Evolutionary conservation across 2,797 vertebrate species (phyloP).

Genomic region (Miichthys miiuy): DNA sequence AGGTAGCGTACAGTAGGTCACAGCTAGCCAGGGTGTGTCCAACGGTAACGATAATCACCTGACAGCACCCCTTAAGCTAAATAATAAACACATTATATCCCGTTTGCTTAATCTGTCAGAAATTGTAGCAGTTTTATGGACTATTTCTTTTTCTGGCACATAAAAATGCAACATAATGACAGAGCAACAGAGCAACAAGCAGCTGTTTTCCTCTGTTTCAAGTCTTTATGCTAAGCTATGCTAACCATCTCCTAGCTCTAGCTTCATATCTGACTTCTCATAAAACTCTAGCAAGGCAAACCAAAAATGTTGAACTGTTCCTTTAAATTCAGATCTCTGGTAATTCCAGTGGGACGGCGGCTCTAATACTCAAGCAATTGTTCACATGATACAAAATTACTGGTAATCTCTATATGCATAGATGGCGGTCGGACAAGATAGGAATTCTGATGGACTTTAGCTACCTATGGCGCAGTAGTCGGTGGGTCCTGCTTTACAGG

Average conservation of each 20-base stretch:
- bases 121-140: too few relatives aligned
- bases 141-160: too few relatives aligned
- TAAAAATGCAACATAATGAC: too few relatives aligned
- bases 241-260: background rate
- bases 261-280: slow-evolving; percentile 3
- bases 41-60: background rate
- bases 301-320: slow-evolving; percentile 59
- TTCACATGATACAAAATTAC: slow-evolving; percentile 77
- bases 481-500: slow-evolving; percentile 69
- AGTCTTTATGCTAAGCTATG: slow-evolving; percentile 6
- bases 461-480: slow-evolving; percentile 69
- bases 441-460: slow-evolving; percentile 67
- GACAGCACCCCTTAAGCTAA: background rate
- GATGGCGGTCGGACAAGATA: slow-evolving; percentile 70
- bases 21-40: background rate
- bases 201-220: background rate
- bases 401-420: slow-evolving; percentile 80
- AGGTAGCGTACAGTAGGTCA: background rate
- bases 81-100: background rate
- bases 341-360: slow-evolving; percentile 53
- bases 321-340: slow-evolving; percentile 44
- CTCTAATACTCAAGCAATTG: slow-evolving; percentile 71
- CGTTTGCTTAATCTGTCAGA: background rate
- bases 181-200: background rate
- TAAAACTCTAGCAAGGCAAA: slow-evolving; percentile 17